Conservation (phyloP, 2,797 vertebrate species). For the Pseudomugil tenellus region DNA sequence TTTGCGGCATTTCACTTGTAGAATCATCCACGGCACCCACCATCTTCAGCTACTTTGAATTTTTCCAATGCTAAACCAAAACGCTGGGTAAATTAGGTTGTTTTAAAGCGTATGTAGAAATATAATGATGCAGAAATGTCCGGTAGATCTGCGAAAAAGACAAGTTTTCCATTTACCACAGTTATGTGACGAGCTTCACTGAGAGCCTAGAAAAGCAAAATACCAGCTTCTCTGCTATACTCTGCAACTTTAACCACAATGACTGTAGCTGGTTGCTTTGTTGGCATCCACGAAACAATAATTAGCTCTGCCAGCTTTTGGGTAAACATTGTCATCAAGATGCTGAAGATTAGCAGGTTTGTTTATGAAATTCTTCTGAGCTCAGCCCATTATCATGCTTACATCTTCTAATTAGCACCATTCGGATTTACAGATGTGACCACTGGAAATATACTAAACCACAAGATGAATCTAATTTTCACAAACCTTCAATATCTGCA, state of each 20-base stretch:
- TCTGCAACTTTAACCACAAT: constrained; percentile 13
- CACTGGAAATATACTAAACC: neutral
- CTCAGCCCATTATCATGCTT: neutral
- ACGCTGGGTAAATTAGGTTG: neutral
- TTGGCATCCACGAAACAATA: constrained; percentile 15
- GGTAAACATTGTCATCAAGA: constrained; percentile 5
- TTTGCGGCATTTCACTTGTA: constrained; percentile 43
- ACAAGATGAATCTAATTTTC: neutral
- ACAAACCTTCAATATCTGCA: neutral
- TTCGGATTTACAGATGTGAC: neutral
- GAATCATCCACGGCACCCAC: constrained; percentile 22
- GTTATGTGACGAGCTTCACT: neutral
- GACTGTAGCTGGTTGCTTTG: constrained; percentile 5
- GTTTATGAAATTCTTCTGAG: neutral
- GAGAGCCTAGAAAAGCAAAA: constrained; percentile 16
- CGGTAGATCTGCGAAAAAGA: neutral
- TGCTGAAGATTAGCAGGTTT: constrained; percentile 7
- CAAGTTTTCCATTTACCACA: constrained; percentile 8
- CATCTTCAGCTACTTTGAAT: neutral
- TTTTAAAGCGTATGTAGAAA: neutral
- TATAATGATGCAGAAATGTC: neutral
- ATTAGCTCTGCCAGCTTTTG: constrained; percentile 4
- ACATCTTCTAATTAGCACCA: neutral
- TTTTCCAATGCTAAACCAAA: constrained; percentile 14
- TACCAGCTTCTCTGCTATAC: neutral